A percentile compares a stretch with the other conserved stretches of the same genome.
These are phyloP conservation scores for Globodera rostochiensis DNA, from an alignment of 1,140 invertebrate species.

Conservation along the genomic window DNA sequence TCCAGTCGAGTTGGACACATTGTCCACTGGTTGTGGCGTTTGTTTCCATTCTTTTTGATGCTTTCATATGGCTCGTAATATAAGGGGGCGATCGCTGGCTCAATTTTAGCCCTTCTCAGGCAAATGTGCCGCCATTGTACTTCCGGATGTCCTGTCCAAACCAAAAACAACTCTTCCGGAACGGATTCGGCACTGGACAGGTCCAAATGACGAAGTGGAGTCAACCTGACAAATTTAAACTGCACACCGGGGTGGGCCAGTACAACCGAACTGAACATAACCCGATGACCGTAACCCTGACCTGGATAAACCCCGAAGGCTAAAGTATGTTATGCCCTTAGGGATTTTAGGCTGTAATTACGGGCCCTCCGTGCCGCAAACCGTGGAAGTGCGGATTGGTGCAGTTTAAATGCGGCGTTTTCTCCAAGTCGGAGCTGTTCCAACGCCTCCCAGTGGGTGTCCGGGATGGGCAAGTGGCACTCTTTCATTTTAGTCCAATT, in stretches of 20 bases:
- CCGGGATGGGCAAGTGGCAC: conserved; percentile 20
- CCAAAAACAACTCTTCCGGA: conserved; percentile 1
- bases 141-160: neutral
- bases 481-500: neutral
- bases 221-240: conserved; percentile 37
- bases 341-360: too few relatives aligned
- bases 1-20: conserved; percentile 40
- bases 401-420: conserved; percentile 11
- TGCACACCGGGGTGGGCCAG: conserved; percentile 20
- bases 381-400: neutral
- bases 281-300: too few relatives aligned
- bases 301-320: too few relatives aligned
- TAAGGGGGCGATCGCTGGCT: too few relatives aligned
- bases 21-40: conserved; percentile 28
- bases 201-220: conserved; percentile 41
- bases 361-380: too few relatives aligned
- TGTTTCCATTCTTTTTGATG: neutral
- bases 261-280: too few relatives aligned
- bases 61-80: neutral
- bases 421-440: conserved; percentile 42
- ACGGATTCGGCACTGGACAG: conserved; percentile 19
- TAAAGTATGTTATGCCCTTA: too few relatives aligned
- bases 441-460: conserved; percentile 33
- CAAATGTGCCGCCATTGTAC: conserved; percentile 27
- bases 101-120: conserved; percentile 29